Conservation (phyloP, 2,113 vertebrate genomes). For the Psettodes erumei region DNA sequence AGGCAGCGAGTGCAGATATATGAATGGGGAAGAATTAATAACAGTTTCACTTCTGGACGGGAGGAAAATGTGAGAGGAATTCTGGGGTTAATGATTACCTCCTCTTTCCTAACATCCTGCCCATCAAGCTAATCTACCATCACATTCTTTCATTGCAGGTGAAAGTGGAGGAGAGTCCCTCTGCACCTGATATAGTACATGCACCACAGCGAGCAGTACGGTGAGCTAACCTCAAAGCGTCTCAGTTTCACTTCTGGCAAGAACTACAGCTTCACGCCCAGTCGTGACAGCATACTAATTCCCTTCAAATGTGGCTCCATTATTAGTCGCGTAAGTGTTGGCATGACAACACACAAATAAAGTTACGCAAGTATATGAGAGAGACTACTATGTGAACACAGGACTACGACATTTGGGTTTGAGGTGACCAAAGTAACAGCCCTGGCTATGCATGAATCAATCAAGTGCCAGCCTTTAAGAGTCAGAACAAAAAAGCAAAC, state of each 20-base stretch:
- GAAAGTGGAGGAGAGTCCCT: slow-evolving; percentile 47
- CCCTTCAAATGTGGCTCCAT: not conserved
- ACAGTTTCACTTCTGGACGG: not conserved
- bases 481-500: not conserved
- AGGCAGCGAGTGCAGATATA: not conserved
- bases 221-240: slow-evolving; percentile 14
- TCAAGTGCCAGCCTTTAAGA: not conserved
- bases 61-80: slow-evolving; percentile 10
- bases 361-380: slow-evolving; percentile 16
- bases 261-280: slow-evolving; percentile 3
- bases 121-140: slow-evolving; percentile 64
- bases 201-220: not conserved
- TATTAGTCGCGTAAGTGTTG: too few species aligned
- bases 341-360: too few species aligned
- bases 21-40: not conserved
- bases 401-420: not conserved
- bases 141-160: slow-evolving; percentile 55
- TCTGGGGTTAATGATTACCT: slow-evolving; percentile 74
- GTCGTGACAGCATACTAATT: slow-evolving; percentile 15
- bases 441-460: not conserved
- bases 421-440: not conserved
- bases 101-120: slow-evolving; percentile 45
- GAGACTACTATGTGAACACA: not conserved
- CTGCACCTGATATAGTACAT: slow-evolving; percentile 19
- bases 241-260: slow-evolving; percentile 4